phyloP scores from a whole-genome alignment of 2,797 vertebrate species.

The Hyperoplus lanceolatus region DNA sequence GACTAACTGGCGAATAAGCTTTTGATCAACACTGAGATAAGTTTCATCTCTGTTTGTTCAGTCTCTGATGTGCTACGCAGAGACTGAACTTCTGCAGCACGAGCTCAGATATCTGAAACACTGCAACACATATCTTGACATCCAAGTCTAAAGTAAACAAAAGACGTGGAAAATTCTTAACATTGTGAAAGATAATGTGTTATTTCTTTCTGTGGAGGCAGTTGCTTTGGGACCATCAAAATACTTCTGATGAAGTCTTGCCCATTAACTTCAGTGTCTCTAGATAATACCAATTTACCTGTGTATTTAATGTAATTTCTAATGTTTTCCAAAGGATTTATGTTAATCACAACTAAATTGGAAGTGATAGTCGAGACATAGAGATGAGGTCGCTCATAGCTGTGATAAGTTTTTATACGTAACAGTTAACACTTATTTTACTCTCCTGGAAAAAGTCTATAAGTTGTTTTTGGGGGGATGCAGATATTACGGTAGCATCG shows the following conservation, averaged over 20 bases:
- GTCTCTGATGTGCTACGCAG: constrained; percentile 29
- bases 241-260: not conserved
- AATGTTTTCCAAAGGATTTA: too few species aligned
- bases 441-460: too few species aligned
- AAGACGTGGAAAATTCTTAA: not conserved
- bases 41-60: constrained; percentile 13
- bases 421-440: not conserved
- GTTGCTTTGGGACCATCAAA: not conserved
- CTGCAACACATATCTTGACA: not conserved
- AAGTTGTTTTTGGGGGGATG: too few species aligned
- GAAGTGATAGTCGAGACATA: not conserved
- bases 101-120: not conserved
- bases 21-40: constrained; percentile 43
- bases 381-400: not conserved
- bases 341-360: not conserved
- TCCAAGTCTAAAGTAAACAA: not conserved
- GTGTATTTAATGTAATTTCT: too few species aligned
- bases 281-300: too few species aligned
- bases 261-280: not conserved
- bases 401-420: not conserved
- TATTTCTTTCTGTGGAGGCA: not conserved
- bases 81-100: constrained; percentile 6
- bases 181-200: not conserved
- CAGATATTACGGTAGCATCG: not conserved
- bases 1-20: constrained; percentile 18